phyloP scores from a whole-genome alignment of 2,888 invertebrate species.

The Drosophila formosana region DNA sequence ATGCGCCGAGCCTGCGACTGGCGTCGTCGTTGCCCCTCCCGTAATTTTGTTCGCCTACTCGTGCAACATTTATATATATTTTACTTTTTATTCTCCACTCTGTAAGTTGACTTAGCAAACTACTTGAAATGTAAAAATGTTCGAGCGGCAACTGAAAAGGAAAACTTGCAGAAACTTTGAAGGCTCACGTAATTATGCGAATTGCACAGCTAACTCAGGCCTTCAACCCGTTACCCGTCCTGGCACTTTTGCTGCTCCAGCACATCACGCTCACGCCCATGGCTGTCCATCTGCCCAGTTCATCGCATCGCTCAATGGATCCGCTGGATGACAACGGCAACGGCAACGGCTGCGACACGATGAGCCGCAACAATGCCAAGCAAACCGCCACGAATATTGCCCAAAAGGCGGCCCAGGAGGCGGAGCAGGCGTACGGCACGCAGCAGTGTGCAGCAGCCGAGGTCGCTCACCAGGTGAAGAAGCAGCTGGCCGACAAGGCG shows the following conservation, averaged over 20 bases:
- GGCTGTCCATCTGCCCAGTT: conserved; percentile 6
- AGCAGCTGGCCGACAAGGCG: conserved; percentile 90
- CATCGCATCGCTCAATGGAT: background rate
- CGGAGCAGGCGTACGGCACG: conserved; percentile 82
- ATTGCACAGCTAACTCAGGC: conserved; percentile 39
- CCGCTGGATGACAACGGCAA: conserved; percentile 9
- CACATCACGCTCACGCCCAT: background rate
- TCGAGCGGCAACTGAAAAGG: conserved; percentile 57
- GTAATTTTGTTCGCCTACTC: conserved; percentile 24
- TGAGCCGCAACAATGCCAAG: conserved; percentile 37
- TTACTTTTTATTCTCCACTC: conserved; percentile 43
- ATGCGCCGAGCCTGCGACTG: conserved; percentile 43
- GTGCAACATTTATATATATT: conserved; percentile 21
- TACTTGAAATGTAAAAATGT: conserved; percentile 76
- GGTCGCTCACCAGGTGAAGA: conserved; percentile 89
- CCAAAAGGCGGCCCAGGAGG: conserved; percentile 90
- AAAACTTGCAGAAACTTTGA: conserved; percentile 68
- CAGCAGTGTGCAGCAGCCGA: conserved; percentile 90
- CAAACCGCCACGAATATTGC: conserved; percentile 88
- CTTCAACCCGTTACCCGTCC: conserved; percentile 15
- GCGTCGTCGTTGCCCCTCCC: background rate
- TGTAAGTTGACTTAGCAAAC: conserved; percentile 71
- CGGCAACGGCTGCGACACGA: background rate
- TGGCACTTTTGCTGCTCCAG: conserved; percentile 28
- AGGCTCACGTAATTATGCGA: conserved; percentile 67